Conservation (phyloP, 1,140 invertebrate species). For the Argopecten irradians region DNA sequence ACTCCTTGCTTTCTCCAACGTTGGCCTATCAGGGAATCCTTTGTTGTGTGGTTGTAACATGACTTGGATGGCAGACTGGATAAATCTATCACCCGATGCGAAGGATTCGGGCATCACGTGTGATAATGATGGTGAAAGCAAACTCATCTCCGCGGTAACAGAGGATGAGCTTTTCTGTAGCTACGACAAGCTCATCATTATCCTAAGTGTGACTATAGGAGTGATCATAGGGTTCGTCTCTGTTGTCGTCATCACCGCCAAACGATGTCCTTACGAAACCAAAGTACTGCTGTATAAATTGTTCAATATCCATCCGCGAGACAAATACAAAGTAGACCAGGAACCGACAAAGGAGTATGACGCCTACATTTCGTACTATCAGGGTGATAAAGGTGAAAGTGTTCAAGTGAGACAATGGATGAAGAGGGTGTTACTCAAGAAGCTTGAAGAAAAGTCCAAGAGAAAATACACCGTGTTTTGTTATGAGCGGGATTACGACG, state of each 20-base stretch:
- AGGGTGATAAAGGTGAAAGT: constrained; percentile 36
- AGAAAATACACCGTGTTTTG: constrained; percentile 49
- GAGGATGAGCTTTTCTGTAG: constrained; percentile 43
- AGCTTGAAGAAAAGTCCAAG: constrained; percentile 49
- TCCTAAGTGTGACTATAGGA: constrained; percentile 39
- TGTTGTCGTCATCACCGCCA: constrained; percentile 50
- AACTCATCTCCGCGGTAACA: constrained; percentile 47
- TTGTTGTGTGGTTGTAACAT: constrained; percentile 53
- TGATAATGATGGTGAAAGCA: constrained; percentile 26
- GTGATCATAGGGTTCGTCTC: constrained; percentile 45
- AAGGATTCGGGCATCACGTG: constrained; percentile 44
- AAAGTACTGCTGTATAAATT: constrained; percentile 58
- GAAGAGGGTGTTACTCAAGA: constrained; percentile 48
- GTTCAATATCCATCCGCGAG: constrained; percentile 52
- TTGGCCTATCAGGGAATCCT: constrained; percentile 34
- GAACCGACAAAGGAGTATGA: constrained; percentile 40
- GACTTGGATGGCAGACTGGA: constrained; percentile 54
- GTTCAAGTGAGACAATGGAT: constrained; percentile 57
- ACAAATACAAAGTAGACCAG: constrained; percentile 51
- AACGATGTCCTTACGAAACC: constrained; percentile 60
- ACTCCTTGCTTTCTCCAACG: constrained; percentile 27
- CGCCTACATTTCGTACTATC: constrained; percentile 52
- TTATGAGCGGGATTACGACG: constrained; percentile 33
- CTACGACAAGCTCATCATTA: constrained; percentile 45
- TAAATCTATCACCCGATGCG: constrained; percentile 34